These are phyloP conservation scores for Hemicentrotus pulcherrimus DNA, from an alignment of 35 echinoderm and acorn worm species.

Conservation along the genomic window DNA sequence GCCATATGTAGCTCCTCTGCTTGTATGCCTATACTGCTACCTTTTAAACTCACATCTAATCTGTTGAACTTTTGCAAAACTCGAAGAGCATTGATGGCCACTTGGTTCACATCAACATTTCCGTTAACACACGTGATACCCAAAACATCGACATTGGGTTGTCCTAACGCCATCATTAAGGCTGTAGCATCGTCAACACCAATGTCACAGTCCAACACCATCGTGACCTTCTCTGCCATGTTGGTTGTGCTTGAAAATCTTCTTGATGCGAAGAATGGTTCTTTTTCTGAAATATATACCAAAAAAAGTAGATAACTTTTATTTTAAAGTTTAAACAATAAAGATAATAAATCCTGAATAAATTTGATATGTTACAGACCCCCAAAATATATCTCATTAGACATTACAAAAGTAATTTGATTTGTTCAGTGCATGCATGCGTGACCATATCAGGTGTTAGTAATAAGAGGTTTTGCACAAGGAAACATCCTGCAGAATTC, in stretches of 20 bases:
- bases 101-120: conserved; percentile 78
- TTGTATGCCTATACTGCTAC: background rate
- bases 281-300: too few relatives aligned
- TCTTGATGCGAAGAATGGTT: background rate
- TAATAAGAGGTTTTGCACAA: too few relatives aligned
- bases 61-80: conserved; percentile 60
- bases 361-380: background rate
- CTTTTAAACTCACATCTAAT: conserved; percentile 69
- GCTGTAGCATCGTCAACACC: conserved; percentile 75
- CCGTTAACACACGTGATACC: conserved; percentile 87
- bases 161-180: conserved; percentile 58
- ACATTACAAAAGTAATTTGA: too few relatives aligned
- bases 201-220: conserved; percentile 35
- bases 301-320: too few relatives aligned
- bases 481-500: too few relatives aligned
- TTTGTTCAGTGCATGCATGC: too few relatives aligned
- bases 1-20: background rate
- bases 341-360: too few relatives aligned
- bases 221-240: conserved; percentile 33
- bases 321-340: too few relatives aligned
- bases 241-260: background rate
- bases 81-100: conserved; percentile 67
- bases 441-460: too few relatives aligned
- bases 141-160: conserved; percentile 65
- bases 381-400: background rate